These are phyloP conservation scores for Bemisia tabaci DNA, from an alignment of 1,140 invertebrate species.

Conservation along the genomic window DNA sequence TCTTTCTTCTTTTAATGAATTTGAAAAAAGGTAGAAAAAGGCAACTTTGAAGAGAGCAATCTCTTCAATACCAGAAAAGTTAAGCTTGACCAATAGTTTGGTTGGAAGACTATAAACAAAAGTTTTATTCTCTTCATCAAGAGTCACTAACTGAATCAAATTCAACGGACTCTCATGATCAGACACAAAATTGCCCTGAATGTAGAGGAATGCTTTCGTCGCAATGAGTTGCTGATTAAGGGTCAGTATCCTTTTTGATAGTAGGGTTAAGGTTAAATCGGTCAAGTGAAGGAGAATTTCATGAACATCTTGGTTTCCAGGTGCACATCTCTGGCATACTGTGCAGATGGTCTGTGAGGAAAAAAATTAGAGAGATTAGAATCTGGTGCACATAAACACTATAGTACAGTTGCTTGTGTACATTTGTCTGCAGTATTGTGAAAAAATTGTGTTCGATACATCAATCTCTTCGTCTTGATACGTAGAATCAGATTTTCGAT, in stretches of 20 bases:
- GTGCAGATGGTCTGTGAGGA: background rate
- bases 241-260: background rate
- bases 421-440: too few species aligned
- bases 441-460: too few species aligned
- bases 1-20: background rate
- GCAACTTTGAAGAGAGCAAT: background rate
- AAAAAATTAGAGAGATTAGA: too few species aligned
- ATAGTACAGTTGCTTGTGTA: too few species aligned
- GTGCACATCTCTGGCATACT: background rate
- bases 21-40: background rate
- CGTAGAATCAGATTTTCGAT: too few species aligned
- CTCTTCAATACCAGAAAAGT: background rate
- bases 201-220: background rate
- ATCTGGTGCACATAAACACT: too few species aligned
- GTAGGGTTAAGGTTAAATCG: background rate
- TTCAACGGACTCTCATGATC: too few species aligned
- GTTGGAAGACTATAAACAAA: background rate
- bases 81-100: background rate
- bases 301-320: background rate
- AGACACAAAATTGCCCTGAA: too few species aligned
- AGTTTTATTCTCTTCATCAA: background rate
- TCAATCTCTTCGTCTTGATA: too few species aligned
- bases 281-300: background rate
- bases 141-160: background rate
- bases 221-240: background rate